Base-by-base conservation (phyloP, 1,140 invertebrate genomes). In the Callitettix versicolor region DNA sequence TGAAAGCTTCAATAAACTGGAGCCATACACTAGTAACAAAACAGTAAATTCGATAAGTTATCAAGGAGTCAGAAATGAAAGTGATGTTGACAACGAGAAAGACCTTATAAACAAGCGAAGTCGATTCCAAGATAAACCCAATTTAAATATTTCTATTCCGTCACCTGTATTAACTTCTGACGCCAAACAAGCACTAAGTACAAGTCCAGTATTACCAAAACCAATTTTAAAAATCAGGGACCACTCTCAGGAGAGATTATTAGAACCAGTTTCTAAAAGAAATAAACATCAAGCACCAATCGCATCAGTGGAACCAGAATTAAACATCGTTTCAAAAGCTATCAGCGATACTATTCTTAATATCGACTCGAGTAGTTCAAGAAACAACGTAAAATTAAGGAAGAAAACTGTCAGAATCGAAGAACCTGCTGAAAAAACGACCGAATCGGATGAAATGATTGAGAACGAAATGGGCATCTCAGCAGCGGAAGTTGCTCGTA, bases 371-470 rank as follows among this genome's bases (percentile, higher is more conserved):
- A 51, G 56, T 51, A 33, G 22, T 44, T 20, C 55, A 14, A n/a
- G n/a, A n/a, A n/a, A n/a, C n/a, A n/a, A n/a, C n/a, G n/a, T n/a
- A n/a, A 43, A 55, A 30, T 11, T 21, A 1, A 57, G 54, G 20
- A 56, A 58, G 24, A 63, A 65, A 38, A 38, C 60, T 22, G 59
- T 60, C 11, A 53, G 60, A 22, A 66, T 66, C 9, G 58, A 61
- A 58, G 60, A 61, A 51, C 62, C 64, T 9, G 54, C 57, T 3
- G 53, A 56, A 17, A 53, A 18, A 43, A 18, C 30, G 36, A 55
- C 12, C 26, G 15, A 22, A 36, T 22, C 17, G 17, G 22, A 14
- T 2, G 17, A 14, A 20, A 33, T 36, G n/a, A 20, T 51, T 33
- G 53, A 58, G n/a, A 51, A 55, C 33, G 53, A 59, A 41, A 48